phyloP scores from a whole-genome alignment of 2,888 invertebrate species.

The Arenicola marina region DNA sequence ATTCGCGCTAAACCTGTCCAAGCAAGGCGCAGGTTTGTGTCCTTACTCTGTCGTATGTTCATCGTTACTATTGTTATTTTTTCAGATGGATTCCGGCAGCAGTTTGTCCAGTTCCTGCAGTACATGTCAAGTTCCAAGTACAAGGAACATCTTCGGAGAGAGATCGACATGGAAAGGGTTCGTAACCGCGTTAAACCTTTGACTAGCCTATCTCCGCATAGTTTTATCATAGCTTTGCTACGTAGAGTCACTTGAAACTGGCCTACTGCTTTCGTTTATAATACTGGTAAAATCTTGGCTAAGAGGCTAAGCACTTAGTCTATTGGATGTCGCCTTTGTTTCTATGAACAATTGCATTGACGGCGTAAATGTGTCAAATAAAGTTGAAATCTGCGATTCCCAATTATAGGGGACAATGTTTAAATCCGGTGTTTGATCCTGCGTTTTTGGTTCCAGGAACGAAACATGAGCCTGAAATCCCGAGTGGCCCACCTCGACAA shows the following conservation, averaged over 20 bases:
- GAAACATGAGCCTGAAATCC: constrained; percentile 79
- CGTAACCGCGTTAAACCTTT: no score
- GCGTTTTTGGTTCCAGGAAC: constrained; percentile 65
- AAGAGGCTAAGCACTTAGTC: no score
- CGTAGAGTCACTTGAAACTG: no score
- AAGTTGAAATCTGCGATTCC: neutral
- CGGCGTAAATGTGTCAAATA: no score
- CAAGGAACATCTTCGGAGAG: constrained; percentile 72
- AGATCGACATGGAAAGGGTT: constrained; percentile 81
- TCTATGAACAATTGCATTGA: no score
- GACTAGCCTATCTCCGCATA: no score
- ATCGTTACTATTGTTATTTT: constrained; percentile 15
- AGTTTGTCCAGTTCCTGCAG: constrained; percentile 82
- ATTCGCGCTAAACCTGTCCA: no score
- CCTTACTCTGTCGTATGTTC: no score
- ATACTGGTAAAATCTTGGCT: no score
- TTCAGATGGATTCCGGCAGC: constrained; percentile 79
- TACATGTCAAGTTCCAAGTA: constrained; percentile 82
- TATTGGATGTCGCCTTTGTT: neutral
- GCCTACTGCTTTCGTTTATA: no score
- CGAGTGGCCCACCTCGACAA: constrained; percentile 89
- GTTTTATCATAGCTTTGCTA: no score
- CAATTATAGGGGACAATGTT: neutral
- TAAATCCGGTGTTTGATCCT: neutral
- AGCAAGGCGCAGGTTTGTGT: no score